Evolutionary conservation across 2,113 vertebrate genomes (phyloP).

Genomic region (Aramus guarauna): DNA sequence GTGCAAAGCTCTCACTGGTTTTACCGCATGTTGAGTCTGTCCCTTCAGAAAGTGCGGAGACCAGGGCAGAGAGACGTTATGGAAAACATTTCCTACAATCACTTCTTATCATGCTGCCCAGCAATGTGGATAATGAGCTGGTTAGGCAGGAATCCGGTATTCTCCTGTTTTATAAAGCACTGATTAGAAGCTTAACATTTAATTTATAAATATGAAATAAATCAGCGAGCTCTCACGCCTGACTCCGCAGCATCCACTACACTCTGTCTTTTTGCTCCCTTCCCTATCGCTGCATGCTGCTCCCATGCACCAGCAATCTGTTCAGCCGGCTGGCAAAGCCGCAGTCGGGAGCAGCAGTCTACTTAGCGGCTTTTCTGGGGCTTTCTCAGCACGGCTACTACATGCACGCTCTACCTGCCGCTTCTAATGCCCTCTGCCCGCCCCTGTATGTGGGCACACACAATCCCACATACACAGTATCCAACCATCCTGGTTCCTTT

Average conservation of each 20-base stretch:
- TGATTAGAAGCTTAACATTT: background rate
- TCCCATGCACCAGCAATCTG: conserved; percentile 22
- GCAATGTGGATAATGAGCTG: background rate
- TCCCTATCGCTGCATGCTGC: background rate
- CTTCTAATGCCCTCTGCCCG: background rate
- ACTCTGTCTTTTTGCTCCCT: background rate
- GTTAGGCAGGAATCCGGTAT: background rate
- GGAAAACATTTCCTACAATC: background rate
- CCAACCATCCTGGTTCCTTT: rapidly evolving
- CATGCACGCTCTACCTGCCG: background rate
- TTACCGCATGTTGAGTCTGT: background rate
- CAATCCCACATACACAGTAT: rapidly evolving
- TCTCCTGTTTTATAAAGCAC: background rate
- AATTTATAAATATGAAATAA: background rate
- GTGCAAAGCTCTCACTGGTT: background rate
- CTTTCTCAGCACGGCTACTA: background rate
- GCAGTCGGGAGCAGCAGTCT: background rate
- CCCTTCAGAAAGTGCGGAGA: background rate
- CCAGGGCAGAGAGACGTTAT: background rate
- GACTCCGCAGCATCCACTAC: rapidly evolving
- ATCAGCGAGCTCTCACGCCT: rapidly evolving
- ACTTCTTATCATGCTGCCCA: background rate
- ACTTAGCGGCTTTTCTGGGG: background rate
- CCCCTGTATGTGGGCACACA: background rate
- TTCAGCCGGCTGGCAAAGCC: conserved; percentile 28